Percentiles rank a stretch among this genome's conserved stretches.
Evolutionary conservation across 2,113 vertebrate genomes (phyloP).

Genomic region (Pagrus major): DNA sequence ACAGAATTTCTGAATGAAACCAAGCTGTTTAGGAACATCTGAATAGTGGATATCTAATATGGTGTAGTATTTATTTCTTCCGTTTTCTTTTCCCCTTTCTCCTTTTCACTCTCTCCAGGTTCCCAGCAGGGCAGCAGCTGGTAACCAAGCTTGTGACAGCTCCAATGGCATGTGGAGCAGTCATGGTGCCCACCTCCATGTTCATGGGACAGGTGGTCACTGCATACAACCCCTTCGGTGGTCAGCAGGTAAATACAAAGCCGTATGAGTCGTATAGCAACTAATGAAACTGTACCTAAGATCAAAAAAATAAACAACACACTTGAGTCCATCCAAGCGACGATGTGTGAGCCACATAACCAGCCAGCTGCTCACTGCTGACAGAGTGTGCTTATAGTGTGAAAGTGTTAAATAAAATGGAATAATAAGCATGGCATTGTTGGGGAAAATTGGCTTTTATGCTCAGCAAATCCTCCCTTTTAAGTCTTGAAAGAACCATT

Average conservation of each 20-base stretch:
- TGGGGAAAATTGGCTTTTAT: background rate
- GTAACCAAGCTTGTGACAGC: conserved; percentile 96
- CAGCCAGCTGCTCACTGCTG: background rate
- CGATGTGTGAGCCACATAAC: background rate
- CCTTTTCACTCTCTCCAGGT: conserved; percentile 81
- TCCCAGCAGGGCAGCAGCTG: conserved; percentile 95
- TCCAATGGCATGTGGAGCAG: conserved; percentile 92
- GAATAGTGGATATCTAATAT: background rate
- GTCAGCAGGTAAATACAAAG: conserved; percentile 74
- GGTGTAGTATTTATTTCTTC: background rate
- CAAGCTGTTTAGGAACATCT: background rate
- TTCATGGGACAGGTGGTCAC: conserved; percentile 98
- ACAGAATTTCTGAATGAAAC: background rate
- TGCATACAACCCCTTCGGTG: conserved; percentile 87
- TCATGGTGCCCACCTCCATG: conserved; percentile 98
- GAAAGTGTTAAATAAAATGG: background rate
- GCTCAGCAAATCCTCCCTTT: background rate
- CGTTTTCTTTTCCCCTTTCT: background rate
- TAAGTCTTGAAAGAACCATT: background rate
- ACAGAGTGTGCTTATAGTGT: background rate
- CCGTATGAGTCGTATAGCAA: conserved; percentile 2
- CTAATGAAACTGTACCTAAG: background rate
- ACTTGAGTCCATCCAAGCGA: background rate
- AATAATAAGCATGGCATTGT: background rate
- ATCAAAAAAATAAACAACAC: background rate